A percentile compares a stretch with the other conserved stretches of the same genome.
Conservation (phyloP, 92 coral and sea anemone genomes). For the Desmophyllum pertusum region DNA sequence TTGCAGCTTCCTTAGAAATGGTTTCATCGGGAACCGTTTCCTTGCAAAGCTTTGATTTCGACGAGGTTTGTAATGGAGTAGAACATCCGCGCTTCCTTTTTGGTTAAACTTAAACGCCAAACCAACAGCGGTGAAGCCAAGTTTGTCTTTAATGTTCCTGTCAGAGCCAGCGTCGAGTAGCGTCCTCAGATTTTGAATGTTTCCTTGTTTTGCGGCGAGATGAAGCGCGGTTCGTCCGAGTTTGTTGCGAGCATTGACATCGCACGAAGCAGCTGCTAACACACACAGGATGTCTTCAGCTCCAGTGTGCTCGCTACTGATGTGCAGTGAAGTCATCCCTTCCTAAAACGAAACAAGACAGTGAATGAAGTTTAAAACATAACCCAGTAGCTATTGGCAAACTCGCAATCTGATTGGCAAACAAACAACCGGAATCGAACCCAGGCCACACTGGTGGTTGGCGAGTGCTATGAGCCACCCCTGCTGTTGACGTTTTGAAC, state of each 20-base stretch:
- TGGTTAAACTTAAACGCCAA: conserved; percentile 62
- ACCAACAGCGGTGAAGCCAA: conserved; percentile 80
- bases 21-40: too few species aligned
- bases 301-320: conserved; percentile 59
- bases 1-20: conserved; percentile 5
- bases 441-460: too few species aligned
- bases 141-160: conserved; percentile 73
- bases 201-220: conserved; percentile 74
- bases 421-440: too few species aligned
- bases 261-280: conserved; percentile 46
- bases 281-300: conserved; percentile 40
- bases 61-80: conserved; percentile 66
- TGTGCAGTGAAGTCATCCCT: conserved; percentile 86
- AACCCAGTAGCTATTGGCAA: background rate
- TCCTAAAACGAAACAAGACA: conserved; percentile 57
- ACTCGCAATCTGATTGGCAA: background rate
- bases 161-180: conserved; percentile 78
- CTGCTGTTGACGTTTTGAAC: too few species aligned
- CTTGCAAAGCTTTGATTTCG: too few species aligned
- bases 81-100: conserved; percentile 66
- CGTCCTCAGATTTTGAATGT: conserved; percentile 48
- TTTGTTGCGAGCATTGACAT: conserved; percentile 72
- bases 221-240: conserved; percentile 89
- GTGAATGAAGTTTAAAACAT: background rate
- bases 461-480: too few species aligned